Percentiles rank a stretch among this genome's conserved stretches.
Conservation (phyloP, 1,140 invertebrate genomes). For the Papilio xuthus region DNA sequence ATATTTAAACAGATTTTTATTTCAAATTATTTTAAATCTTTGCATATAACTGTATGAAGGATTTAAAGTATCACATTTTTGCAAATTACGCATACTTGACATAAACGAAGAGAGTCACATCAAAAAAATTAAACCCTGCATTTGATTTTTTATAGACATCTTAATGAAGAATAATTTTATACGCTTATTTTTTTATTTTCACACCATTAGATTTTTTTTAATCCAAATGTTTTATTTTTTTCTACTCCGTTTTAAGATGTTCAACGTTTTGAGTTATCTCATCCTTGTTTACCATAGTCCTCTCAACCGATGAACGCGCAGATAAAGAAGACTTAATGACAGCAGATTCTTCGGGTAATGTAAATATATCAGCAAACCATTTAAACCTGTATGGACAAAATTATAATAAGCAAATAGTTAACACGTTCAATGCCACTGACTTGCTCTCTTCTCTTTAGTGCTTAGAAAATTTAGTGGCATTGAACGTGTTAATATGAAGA, state of each 20-base stretch:
- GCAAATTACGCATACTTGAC: too few relatives aligned
- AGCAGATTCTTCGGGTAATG: conserved; percentile 50
- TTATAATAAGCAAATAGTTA: conserved; percentile 31
- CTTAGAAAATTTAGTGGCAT: not conserved
- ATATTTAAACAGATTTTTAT: too few relatives aligned
- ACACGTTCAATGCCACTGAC: not conserved
- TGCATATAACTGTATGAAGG: too few relatives aligned
- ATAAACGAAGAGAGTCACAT: not conserved
- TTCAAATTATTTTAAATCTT: too few relatives aligned
- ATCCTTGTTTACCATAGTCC: conserved; percentile 43
- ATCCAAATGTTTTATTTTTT: not conserved
- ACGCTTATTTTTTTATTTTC: not conserved
- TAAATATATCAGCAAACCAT: conserved; percentile 68
- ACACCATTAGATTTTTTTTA: not conserved
- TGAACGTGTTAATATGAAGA: not conserved
- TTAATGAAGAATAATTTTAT: not conserved
- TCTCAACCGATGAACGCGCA: conserved; percentile 49
- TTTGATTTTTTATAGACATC: not conserved
- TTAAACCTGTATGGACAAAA: conserved; percentile 65
- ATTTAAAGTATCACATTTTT: too few relatives aligned
- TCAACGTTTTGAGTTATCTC: conserved; percentile 50
- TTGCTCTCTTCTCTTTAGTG: not conserved
- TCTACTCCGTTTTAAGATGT: conserved; percentile 38
- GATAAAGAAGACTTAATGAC: conserved; percentile 30
- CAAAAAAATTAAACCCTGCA: not conserved